These are phyloP conservation scores for Parazoanthus atlanticus DNA, from an alignment of 92 coral and sea anemone genomes.

Conservation along the genomic window DNA sequence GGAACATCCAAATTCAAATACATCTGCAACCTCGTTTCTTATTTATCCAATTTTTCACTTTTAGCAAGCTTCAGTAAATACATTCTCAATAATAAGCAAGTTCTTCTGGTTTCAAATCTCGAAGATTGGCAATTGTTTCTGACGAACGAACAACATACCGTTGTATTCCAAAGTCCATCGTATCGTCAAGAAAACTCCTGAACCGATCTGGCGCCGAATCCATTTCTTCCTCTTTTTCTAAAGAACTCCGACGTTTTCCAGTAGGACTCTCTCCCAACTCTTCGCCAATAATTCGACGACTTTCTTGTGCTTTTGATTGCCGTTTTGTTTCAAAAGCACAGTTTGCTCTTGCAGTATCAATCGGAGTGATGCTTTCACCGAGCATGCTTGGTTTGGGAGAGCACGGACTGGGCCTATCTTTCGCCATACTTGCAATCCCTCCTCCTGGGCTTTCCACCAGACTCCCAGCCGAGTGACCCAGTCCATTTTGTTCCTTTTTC, in stretches of 20 bases:
- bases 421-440: neutral
- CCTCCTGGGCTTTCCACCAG: neutral
- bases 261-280: neutral
- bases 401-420: neutral
- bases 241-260: neutral
- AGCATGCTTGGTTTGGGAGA: neutral
- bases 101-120: slow-evolving; percentile 88
- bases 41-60: neutral
- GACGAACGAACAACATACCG: slow-evolving; percentile 88
- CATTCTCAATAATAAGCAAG: slow-evolving; percentile 15
- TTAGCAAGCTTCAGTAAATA: neutral
- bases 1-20: too few relatives aligned
- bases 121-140: slow-evolving; percentile 77
- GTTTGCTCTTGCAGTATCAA: neutral
- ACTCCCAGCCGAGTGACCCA: neutral
- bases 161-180: slow-evolving; percentile 50
- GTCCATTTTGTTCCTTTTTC: neutral
- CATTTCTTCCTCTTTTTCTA: neutral
- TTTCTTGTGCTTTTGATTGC: neutral
- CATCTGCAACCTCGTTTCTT: too few relatives aligned
- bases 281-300: neutral
- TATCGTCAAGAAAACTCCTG: neutral
- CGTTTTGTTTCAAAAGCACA: neutral
- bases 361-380: neutral
- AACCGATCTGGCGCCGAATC: slow-evolving; percentile 1